Percentiles rank a stretch among this genome's conserved stretches.
These are phyloP conservation scores for Drosophila ercepeae DNA, from an alignment of 1,140 invertebrate genomes.

Conservation along the genomic window DNA sequence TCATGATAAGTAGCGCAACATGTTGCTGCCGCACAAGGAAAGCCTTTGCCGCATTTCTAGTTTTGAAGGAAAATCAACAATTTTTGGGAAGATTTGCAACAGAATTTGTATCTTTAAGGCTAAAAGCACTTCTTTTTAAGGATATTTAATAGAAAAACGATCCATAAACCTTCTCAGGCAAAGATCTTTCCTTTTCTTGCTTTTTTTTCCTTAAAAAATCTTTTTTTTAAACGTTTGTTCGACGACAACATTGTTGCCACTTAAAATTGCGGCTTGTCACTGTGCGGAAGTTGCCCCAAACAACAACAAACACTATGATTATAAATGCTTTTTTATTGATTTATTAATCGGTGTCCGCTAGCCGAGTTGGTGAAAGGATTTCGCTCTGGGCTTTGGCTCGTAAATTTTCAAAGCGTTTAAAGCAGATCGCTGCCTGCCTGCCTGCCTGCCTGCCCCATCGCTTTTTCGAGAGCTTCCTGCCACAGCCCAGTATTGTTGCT, in stretches of 20 bases:
- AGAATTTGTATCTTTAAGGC: no score
- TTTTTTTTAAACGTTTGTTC: conserved; percentile 74
- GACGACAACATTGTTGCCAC: conserved; percentile 64
- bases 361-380: conserved; percentile 79
- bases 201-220: no score
- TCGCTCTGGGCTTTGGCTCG: conserved; percentile 62
- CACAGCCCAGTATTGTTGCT: conserved; percentile 35
- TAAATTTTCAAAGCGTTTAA: conserved; percentile 70
- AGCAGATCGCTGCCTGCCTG: conserved; percentile 30
- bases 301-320: conserved; percentile 66
- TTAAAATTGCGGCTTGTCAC: conserved; percentile 74
- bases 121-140: no score
- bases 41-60: no score
- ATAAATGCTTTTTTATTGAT: conserved; percentile 67
- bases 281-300: conserved; percentile 57
- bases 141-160: no score
- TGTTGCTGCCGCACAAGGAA: no score
- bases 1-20: no score
- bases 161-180: no score
- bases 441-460: background rate
- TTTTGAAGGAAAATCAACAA: no score
- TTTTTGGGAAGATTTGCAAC: no score
- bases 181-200: no score
- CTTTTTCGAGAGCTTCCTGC: conserved; percentile 22
- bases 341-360: conserved; percentile 71